These are phyloP conservation scores for Brachyistius frenatus DNA, from an alignment of 2,113 vertebrate genomes.

Conservation along the genomic window DNA sequence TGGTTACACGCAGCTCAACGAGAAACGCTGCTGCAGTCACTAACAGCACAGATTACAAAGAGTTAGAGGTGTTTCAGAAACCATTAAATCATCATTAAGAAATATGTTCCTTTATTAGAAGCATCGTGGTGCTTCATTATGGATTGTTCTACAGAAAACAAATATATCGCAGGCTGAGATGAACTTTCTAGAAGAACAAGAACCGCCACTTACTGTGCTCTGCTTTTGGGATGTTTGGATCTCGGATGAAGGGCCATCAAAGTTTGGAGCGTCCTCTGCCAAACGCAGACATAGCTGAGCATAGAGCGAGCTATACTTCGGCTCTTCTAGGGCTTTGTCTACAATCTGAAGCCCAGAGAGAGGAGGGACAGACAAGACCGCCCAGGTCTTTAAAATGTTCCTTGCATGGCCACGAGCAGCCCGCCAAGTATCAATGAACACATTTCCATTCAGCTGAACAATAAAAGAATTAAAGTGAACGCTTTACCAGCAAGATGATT, in stretches of 20 bases:
- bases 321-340: slow-evolving; percentile 99
- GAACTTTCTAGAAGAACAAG: background rate
- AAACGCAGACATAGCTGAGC: slow-evolving; percentile 99
- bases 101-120: background rate
- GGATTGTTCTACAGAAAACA: background rate
- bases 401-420: background rate
- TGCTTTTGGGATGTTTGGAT: slow-evolving; percentile 99
- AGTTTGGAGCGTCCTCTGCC: slow-evolving; percentile 99
- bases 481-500: slow-evolving; percentile 99
- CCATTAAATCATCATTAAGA: background rate
- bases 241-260: slow-evolving; percentile 99
- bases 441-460: slow-evolving; percentile 7
- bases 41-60: background rate
- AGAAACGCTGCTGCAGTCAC: background rate
- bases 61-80: no score
- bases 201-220: slow-evolving; percentile 92
- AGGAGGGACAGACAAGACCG: slow-evolving; percentile 4
- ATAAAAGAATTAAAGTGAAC: background rate
- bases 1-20: background rate
- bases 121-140: background rate
- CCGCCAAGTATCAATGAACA: slow-evolving; percentile 23
- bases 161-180: background rate
- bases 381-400: slow-evolving; percentile 18
- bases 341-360: slow-evolving; percentile 88
- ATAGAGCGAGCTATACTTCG: slow-evolving; percentile 99